Conservation (phyloP, 2,113 vertebrate species). For the Leuciscus idus region DNA sequence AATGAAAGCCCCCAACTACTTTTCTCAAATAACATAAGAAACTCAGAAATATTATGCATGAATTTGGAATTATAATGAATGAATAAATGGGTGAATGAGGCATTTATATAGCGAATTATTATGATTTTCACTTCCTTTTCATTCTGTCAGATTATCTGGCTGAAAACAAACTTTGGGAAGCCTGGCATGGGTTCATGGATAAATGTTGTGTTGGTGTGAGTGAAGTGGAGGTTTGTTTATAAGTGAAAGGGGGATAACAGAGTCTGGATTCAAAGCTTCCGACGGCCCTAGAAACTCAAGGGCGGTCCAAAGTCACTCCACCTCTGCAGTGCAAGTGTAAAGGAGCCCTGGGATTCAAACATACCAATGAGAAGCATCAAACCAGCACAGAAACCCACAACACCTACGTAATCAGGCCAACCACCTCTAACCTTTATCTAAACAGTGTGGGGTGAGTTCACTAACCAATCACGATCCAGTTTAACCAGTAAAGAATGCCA, state of each 20-base stretch:
- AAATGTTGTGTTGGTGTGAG: conserved; percentile 15
- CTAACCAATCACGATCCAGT: neutral
- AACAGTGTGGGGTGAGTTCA: neutral
- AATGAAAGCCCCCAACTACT: too few species aligned
- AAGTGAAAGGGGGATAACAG: neutral
- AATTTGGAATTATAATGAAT: neutral
- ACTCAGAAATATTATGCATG: neutral
- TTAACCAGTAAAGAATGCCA: conserved; percentile 3
- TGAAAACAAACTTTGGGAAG: neutral
- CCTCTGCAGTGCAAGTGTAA: conserved; percentile 6
- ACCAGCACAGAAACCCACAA: neutral
- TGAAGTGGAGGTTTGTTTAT: conserved; percentile 22
- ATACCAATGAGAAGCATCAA: neutral
- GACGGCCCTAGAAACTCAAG: conserved; percentile 28
- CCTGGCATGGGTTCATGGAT: neutral
- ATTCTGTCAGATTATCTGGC: neutral
- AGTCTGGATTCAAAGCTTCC: conserved; percentile 10
- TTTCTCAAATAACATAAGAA: conserved; percentile 7
- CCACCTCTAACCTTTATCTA: conserved; percentile 32
- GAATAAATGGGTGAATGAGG: too few species aligned
- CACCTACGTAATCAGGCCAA: neutral
- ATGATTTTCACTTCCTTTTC: neutral
- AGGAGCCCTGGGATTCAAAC: conserved; percentile 16
- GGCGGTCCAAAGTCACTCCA: conserved; percentile 26
- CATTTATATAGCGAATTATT: neutral